phyloP scores from a whole-genome alignment of 2,797 vertebrate genomes.

The Dermochelys coriacea region DNA sequence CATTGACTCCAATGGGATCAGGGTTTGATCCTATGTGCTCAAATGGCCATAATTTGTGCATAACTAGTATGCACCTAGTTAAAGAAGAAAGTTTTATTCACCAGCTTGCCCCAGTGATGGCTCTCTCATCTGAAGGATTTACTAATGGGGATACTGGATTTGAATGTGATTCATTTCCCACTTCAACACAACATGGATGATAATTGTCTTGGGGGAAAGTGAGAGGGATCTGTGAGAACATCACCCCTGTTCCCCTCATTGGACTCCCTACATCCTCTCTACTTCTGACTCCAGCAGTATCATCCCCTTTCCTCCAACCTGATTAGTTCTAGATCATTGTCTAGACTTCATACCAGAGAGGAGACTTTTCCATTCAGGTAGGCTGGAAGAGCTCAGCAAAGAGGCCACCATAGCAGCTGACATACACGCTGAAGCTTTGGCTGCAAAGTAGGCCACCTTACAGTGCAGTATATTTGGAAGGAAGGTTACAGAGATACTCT shows the following conservation, averaged over 20 bases:
- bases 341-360: not conserved
- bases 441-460: not conserved
- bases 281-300: not conserved
- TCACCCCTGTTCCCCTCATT: not conserved
- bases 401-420: not conserved
- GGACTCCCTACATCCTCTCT: not conserved
- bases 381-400: not conserved
- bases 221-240: not conserved
- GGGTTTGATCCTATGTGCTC: not conserved
- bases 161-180: not conserved
- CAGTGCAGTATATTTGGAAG: not conserved
- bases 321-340: not conserved
- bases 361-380: not conserved
- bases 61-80: not conserved
- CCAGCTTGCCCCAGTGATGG: not conserved
- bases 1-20: too few species aligned
- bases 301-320: not conserved
- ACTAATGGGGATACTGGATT: not conserved
- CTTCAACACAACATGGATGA: not conserved
- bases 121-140: too few species aligned
- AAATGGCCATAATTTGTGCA: not conserved
- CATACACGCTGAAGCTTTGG: not conserved
- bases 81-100: not conserved
- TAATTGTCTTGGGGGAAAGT: not conserved
- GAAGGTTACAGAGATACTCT: not conserved